Conservation (phyloP, 2,888 invertebrate species). For the Timema podura region DNA sequence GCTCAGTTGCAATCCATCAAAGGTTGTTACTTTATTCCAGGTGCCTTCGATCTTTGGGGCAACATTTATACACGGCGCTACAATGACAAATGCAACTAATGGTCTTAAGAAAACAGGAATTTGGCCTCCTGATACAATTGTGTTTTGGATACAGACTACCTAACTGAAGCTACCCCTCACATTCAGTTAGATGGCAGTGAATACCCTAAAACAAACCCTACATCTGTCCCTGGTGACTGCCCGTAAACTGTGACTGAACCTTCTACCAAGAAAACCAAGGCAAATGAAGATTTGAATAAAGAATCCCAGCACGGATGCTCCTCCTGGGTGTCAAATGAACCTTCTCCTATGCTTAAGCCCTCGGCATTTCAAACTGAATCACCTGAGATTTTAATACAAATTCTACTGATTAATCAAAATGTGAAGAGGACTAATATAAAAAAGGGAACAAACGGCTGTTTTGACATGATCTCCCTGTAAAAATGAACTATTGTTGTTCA, state of each 20-base stretch:
- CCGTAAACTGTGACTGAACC: neutral
- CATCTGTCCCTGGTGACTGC: neutral
- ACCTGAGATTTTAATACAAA: too few species aligned
- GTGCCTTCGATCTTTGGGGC: conserved; percentile 1
- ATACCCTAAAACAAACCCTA: neutral
- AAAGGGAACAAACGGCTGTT: conserved; percentile 2
- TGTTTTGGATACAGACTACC: conserved; percentile 10
- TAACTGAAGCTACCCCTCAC: conserved; percentile 5
- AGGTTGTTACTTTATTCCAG: neutral
- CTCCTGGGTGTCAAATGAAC: too few species aligned
- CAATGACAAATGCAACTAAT: conserved; percentile 2
- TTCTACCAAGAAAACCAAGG: neutral
- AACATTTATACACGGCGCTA: conserved; percentile 6
- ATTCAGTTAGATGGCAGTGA: neutral
- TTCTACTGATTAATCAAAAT: too few species aligned
- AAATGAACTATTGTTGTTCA: neutral
- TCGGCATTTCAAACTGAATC: too few species aligned
- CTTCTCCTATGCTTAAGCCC: too few species aligned
- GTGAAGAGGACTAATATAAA: conserved; percentile 2
- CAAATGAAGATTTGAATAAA: neutral
- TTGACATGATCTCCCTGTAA: neutral
- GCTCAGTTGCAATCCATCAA: conserved; percentile 11
- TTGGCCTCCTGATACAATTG: neutral
- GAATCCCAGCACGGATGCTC: too few species aligned
- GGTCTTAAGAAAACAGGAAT: conserved; percentile 17